These are phyloP conservation scores for Poecilia velifera DNA, from an alignment of 2,797 vertebrate species.

Conservation along the genomic window DNA sequence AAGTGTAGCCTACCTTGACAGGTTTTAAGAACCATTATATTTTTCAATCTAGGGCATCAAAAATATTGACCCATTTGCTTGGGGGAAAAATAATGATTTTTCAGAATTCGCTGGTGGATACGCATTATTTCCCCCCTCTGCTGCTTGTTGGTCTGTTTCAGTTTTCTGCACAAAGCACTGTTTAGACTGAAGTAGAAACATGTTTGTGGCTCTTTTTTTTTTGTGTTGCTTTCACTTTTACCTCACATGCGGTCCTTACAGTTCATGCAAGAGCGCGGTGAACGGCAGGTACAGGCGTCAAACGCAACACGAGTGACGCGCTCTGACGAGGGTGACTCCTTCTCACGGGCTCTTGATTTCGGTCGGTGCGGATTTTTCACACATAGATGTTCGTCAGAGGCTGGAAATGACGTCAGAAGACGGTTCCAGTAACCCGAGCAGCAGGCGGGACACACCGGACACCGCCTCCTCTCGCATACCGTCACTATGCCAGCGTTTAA, in stretches of 20 bases:
- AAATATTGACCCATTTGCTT: neutral
- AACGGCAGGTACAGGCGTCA: neutral
- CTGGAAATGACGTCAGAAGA: constrained; percentile 52
- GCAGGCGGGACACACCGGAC: constrained; percentile 46
- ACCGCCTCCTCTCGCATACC: neutral
- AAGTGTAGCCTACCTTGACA: neutral
- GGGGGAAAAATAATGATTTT: neutral
- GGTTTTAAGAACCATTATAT: neutral
- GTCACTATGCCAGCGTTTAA: neutral
- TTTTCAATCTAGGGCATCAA: neutral
- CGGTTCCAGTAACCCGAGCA: constrained; percentile 64
- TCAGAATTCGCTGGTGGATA: neutral
- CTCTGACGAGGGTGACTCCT: constrained; percentile 4
- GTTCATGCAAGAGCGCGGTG: constrained; percentile 17
- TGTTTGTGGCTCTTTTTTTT: neutral
- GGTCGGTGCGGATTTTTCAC: constrained; percentile 10
- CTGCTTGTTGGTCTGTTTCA: constrained; percentile 6
- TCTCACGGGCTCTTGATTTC: constrained; percentile 38
- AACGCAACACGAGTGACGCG: neutral
- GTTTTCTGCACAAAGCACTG: constrained; percentile 10
- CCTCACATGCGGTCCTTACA: constrained; percentile 49
- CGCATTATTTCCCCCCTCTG: constrained; percentile 9
- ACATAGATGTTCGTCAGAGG: constrained; percentile 43
- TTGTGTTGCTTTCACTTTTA: constrained; percentile 33
- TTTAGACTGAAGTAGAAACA: constrained; percentile 2